These are phyloP conservation scores for Leucophora obtusa DNA, from an alignment of 2,888 invertebrate species.

Conservation along the genomic window DNA sequence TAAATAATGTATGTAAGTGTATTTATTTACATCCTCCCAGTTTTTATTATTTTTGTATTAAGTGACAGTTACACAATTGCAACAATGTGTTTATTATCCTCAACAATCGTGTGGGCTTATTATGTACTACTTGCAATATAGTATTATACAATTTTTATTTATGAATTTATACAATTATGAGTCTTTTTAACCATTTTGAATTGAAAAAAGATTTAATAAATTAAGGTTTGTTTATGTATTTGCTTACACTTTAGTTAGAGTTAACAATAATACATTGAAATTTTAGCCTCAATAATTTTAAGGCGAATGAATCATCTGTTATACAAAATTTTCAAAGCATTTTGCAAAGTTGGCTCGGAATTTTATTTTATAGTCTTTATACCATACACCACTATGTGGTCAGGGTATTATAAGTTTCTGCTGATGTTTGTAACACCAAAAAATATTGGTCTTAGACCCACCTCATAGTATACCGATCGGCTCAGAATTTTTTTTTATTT, in stretches of 20 bases:
- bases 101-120: conserved; percentile 26
- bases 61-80: conserved; percentile 59
- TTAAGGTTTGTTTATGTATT: not conserved
- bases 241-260: not conserved
- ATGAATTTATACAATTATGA: not conserved
- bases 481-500: too few relatives aligned
- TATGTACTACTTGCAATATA: conserved; percentile 1
- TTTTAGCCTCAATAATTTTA: too few relatives aligned
- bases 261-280: too few relatives aligned
- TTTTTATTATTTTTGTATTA: conserved; percentile 35
- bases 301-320: too few relatives aligned
- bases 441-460: too few relatives aligned
- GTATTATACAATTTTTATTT: not conserved
- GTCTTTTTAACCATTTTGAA: not conserved
- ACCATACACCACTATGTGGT: too few relatives aligned
- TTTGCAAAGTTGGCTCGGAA: too few relatives aligned
- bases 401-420: too few relatives aligned
- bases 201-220: not conserved
- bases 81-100: conserved; percentile 59
- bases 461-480: too few relatives aligned
- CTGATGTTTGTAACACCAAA: too few relatives aligned
- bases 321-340: too few relatives aligned
- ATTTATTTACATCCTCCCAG: conserved; percentile 16
- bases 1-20: not conserved
- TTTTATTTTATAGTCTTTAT: too few relatives aligned